Conservation (phyloP, 1,140 invertebrate species). For the Gonioctena quinquepunctata region DNA sequence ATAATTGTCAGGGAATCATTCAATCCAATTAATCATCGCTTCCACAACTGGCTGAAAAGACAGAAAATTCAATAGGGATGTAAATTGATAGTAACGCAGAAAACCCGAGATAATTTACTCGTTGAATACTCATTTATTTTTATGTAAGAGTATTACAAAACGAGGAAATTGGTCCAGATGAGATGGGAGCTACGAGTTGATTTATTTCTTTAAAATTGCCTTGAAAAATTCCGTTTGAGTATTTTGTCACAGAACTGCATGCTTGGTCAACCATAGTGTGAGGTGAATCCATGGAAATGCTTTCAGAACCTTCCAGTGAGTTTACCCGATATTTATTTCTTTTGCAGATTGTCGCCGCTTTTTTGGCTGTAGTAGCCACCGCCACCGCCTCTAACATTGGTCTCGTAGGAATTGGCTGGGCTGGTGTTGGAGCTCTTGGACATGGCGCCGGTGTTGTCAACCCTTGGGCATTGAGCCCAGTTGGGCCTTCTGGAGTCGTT, state of each 20-base stretch:
- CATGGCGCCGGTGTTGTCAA: neutral
- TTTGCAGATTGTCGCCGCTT: neutral
- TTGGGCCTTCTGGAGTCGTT: conserved; percentile 9
- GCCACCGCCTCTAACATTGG: neutral
- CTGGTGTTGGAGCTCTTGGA: neutral
- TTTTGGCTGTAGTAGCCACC: neutral
- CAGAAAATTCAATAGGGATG: no score
- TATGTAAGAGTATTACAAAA: no score
- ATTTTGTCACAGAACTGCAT: neutral
- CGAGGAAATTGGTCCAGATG: neutral
- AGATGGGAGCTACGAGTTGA: neutral
- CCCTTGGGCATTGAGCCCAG: neutral
- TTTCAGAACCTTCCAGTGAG: no score
- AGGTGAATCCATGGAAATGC: neutral
- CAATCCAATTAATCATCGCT: no score
- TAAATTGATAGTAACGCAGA: no score
- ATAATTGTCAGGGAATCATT: no score
- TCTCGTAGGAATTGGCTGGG: neutral
- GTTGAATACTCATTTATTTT: no score
- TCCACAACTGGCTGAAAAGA: no score
- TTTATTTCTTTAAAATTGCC: neutral
- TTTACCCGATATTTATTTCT: neutral
- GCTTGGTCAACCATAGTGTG: neutral
- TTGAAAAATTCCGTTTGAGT: neutral
- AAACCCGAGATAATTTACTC: no score